Base-by-base conservation (phyloP, 1,140 invertebrate species). In the Cataglyphis hispanica region DNA sequence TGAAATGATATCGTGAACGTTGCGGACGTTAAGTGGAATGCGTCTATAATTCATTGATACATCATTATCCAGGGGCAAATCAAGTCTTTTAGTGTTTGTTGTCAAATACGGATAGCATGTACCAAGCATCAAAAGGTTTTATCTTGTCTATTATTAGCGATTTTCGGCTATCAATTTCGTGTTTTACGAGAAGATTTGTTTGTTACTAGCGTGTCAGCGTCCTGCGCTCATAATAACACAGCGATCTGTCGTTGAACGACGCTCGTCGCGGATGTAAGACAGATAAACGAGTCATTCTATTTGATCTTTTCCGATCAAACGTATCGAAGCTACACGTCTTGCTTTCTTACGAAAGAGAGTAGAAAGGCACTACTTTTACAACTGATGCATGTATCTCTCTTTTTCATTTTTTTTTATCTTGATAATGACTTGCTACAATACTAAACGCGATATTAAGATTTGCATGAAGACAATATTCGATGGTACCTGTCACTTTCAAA, bases 281-380 rank as follows among this genome's bases (percentile, higher is more conserved):
- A 72, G 46, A 70, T 70, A 72, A 40, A 80, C 63, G 16, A 50
- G 34, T 11, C 11, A 27, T 25, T 43, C 34, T 25, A 43, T 74
- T 74, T 72, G 37, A 74, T 74, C 37, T 60, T 46, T 31, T n/a
- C 56, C 40, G 37, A 80, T 56, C 31, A 50, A 50, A 10, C 31
- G 22, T 56, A 69, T 19, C 40, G 37, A 7, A 70, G n/a, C 37
- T 72, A 74, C 16, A 34, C 27, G 16, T 72, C 27, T 40, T 34
- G 53, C 19, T 83, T 80, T 60, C 25, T 83, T 83, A 83, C 13
- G 40, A 83, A 83, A 53, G 53, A 83, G 67, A 74, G 67, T 72
- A 72, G 67, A 83, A 83, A 83, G 78, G 78, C 78, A 83, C 78
- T 83, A 74, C 66, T 74, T 81, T 83, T 83, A 13, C 27, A 72